Evolutionary conservation across 2,888 invertebrate species (phyloP).

Genomic region (Pandemis heparana): DNA sequence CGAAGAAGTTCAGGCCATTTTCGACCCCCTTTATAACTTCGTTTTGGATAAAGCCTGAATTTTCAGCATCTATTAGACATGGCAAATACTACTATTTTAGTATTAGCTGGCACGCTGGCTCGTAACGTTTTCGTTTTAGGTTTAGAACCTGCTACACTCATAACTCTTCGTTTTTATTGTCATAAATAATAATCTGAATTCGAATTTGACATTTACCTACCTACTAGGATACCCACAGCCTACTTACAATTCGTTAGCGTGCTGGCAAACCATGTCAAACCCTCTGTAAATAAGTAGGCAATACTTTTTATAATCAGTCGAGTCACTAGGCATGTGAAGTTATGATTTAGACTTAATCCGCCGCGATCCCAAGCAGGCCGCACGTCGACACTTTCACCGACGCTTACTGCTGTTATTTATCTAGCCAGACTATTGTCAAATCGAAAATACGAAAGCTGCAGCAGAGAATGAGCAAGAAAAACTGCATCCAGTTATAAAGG

Average conservation of each 20-base stretch:
- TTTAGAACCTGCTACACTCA: no score
- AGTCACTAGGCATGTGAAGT: background rate
- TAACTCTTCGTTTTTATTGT: no score
- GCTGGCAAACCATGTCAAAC: slow-evolving; percentile 24
- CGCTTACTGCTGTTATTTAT: slow-evolving; percentile 29
- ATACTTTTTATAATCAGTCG: slow-evolving; percentile 26
- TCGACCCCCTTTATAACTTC: no score
- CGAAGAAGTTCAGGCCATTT: no score
- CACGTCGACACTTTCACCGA: slow-evolving; percentile 49
- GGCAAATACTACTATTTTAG: no score
- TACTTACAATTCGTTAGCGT: slow-evolving; percentile 15
- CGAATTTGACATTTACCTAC: background rate
- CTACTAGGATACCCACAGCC: background rate
- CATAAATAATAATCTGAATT: no score
- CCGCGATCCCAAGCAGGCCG: slow-evolving; percentile 45
- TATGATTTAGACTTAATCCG: slow-evolving; percentile 18
- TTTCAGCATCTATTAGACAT: no score
- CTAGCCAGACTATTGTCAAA: background rate
- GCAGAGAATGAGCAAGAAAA: background rate
- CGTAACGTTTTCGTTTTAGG: no score
- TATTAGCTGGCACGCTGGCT: no score
- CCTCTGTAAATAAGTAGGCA: slow-evolving; percentile 11
- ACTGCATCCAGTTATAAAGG: background rate
- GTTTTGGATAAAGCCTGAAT: no score
- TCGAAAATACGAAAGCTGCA: slow-evolving; percentile 3